phyloP scores from a whole-genome alignment of 2,113 vertebrate species.

The Oceanites oceanicus region DNA sequence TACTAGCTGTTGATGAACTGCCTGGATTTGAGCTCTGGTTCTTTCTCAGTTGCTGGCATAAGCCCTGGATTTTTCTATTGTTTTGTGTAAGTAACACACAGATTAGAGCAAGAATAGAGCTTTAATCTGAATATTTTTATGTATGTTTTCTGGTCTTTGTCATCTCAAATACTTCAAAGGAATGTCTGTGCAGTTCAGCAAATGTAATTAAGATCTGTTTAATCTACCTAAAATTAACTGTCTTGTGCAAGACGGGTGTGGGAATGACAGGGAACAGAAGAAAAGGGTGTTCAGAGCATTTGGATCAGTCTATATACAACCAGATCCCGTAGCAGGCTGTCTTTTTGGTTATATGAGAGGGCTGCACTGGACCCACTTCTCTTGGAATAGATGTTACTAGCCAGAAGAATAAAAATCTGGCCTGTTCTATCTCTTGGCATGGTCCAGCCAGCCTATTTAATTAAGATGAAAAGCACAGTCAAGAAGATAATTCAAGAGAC shows the following conservation, averaged over 20 bases:
- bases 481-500: constrained; percentile 46
- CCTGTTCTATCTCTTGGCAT: not conserved
- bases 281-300: not conserved
- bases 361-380: not conserved
- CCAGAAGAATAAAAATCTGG: constrained; percentile 26
- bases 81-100: not conserved
- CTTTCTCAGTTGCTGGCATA: not conserved
- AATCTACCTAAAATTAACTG: constrained; percentile 12
- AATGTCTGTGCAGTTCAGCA: not conserved
- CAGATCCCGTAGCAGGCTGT: not conserved
- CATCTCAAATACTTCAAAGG: not conserved
- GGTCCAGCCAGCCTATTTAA: constrained; percentile 40
- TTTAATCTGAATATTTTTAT: not conserved
- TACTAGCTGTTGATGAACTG: not conserved
- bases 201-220: not conserved
- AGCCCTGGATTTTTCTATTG: not conserved
- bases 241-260: not conserved
- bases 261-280: not conserved
- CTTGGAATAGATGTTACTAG: not conserved
- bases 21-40: not conserved
- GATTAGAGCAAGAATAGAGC: not conserved
- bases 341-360: not conserved
- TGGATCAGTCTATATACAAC: not conserved
- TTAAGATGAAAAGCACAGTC: constrained; percentile 54
- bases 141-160: not conserved